Evolutionary conservation across 2,888 invertebrate genomes (phyloP), one percentile per base, ranked within the genome.

Genomic region (Ametastegia equiseti): DNA sequence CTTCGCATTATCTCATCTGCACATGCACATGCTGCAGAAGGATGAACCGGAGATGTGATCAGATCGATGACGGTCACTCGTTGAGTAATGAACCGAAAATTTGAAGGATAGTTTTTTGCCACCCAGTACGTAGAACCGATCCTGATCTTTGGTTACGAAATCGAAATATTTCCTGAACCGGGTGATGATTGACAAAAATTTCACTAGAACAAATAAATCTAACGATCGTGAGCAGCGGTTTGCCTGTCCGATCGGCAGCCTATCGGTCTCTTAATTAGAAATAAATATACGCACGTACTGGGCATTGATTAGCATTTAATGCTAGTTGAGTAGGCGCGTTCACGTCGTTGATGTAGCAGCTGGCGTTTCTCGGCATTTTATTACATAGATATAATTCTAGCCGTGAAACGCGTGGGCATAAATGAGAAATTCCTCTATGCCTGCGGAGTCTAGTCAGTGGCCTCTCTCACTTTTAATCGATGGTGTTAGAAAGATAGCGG

Each of bases 231-330:
- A 27, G 27, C 11, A 13, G 23, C 71, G 30, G 63, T 30, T 27
- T n/a, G 47, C 45, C 71, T 45, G 27, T 15, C 45, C 15, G 7
- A 9, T 39, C 47, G 27, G 30, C 47, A 47, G 36, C 45, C 71
- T 15, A 57, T 54, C 82, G 80, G 82, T 82, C 81, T 82, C 79
- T 84, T 84, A 83, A 84, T 85, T 84, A 84, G 84, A 83, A 81
- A 84, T 85, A 83, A 85, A 84, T 85, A 81, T 83, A 83, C 83
- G 81, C 83, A 36, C 73, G 47, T 42, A 42, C 82, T n/a, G 77
- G 81, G 81, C 82, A 83, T 83, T 83, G 83, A 84, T 85, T 82
- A 84, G 82, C 84, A 84, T 85, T 84, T 84, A 83, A 85, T 84
- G 81, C 82, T 81, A 83, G 73, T 82, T 77, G 83, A 82, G 84